Evolutionary conservation across 2,888 invertebrate species (phyloP).

Genomic region (Eilema caniola): DNA sequence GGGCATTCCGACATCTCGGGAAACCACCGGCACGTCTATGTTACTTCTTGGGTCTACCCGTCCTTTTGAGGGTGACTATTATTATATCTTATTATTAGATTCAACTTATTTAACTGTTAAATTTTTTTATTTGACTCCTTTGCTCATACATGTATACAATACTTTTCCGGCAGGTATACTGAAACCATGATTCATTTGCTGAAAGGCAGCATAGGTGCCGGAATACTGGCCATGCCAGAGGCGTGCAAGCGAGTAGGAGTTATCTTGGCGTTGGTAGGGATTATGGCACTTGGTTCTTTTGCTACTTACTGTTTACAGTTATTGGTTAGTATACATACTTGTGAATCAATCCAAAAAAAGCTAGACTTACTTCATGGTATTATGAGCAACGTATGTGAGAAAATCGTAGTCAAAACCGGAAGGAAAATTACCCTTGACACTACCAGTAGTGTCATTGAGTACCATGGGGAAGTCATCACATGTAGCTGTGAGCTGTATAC

Average conservation of each 20-base stretch:
- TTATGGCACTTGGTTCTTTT: slow-evolving; percentile 88
- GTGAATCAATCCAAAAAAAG: not conserved
- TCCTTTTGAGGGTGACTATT: no score
- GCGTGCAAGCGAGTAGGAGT: slow-evolving; percentile 86
- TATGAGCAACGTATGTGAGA: not conserved
- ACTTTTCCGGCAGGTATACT: slow-evolving; percentile 88
- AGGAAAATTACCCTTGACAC: no score
- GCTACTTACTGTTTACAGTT: slow-evolving; percentile 92
- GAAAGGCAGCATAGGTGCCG: slow-evolving; percentile 97
- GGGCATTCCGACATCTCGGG: no score
- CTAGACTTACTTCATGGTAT: not conserved
- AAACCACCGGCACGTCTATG: no score
- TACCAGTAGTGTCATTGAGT: no score
- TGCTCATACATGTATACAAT: not conserved
- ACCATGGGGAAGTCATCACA: no score
- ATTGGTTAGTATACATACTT: slow-evolving; percentile 83
- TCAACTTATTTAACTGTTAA: no score
- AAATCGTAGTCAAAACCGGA: no score
- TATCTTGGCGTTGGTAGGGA: slow-evolving; percentile 87
- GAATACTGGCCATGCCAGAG: slow-evolving; percentile 96
- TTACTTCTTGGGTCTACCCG: no score
- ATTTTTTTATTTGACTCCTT: not conserved
- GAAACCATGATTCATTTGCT: slow-evolving; percentile 96
- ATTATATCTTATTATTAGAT: no score
- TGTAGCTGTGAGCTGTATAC: no score